Evolutionary conservation across 1,140 invertebrate genomes (phyloP).

Genomic region (Lycorma delicatula): DNA sequence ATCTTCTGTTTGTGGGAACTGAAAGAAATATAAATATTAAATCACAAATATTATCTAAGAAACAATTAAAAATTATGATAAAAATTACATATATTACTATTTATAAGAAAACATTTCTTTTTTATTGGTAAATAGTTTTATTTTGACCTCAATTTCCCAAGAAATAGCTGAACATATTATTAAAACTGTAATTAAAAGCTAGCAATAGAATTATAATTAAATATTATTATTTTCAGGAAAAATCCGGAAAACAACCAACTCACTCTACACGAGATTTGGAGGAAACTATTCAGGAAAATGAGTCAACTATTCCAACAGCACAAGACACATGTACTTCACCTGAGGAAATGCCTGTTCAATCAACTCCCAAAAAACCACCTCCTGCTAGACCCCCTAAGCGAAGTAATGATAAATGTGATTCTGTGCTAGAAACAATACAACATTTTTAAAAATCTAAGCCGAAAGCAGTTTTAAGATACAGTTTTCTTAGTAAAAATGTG

Average conservation of each 20-base stretch:
- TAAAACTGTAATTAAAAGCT: background rate
- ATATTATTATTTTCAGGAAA: background rate
- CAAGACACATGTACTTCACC: background rate
- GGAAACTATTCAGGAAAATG: background rate
- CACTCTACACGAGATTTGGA: background rate
- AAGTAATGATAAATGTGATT: background rate
- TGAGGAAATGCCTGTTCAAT: background rate
- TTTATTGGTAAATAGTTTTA: too few species aligned
- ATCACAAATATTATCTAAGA: background rate
- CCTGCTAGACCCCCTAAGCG: background rate
- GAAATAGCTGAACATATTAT: too few species aligned
- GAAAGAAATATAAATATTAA: constrained; percentile 8
- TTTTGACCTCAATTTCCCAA: too few species aligned
- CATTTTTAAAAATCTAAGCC: background rate
- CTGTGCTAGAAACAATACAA: background rate
- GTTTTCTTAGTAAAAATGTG: constrained; percentile 60
- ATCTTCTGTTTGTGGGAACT: constrained; percentile 18
- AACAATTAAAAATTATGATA: background rate
- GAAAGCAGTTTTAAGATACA: constrained; percentile 36
- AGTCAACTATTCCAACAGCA: background rate
- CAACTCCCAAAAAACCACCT: background rate
- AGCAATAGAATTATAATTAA: background rate
- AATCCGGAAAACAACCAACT: background rate
- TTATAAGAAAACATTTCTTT: too few species aligned
- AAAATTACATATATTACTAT: too few species aligned